Evolutionary conservation across 2,888 invertebrate species (phyloP).

Genomic region (Noctua pronuba): DNA sequence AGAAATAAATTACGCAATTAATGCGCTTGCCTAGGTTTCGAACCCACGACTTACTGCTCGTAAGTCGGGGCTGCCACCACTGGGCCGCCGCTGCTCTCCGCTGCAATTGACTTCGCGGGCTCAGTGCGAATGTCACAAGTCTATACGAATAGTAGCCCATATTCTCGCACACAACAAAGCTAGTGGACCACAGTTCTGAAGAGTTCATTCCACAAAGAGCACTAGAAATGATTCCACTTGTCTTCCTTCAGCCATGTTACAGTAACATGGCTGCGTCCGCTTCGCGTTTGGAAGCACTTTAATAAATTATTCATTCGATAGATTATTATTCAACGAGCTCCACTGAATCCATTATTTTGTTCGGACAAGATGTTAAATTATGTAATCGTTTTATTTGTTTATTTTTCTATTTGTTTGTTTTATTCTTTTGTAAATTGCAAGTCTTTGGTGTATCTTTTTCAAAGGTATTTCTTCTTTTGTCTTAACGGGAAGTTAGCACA

Average conservation of each 20-base stretch:
- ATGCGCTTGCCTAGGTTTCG: too few species aligned
- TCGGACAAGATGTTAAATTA: slow-evolving; percentile 44
- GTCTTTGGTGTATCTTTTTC: not conserved
- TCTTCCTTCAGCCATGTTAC: slow-evolving; percentile 13
- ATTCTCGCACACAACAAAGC: not conserved
- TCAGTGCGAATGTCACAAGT: not conserved
- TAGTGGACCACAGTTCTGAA: not conserved
- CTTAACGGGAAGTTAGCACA: not conserved
- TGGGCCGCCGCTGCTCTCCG: too few species aligned
- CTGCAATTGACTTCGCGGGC: too few species aligned
- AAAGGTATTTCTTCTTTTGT: not conserved
- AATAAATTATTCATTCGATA: slow-evolving; percentile 54
- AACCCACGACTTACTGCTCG: too few species aligned
- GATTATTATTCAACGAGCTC: slow-evolving; percentile 56
- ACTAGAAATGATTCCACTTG: slow-evolving; percentile 10
- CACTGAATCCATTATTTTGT: slow-evolving; percentile 52
- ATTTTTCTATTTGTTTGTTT: slow-evolving; percentile 11
- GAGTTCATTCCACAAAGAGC: slow-evolving; percentile 23
- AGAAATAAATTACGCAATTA: too few species aligned
- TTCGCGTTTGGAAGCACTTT: slow-evolving; percentile 14
- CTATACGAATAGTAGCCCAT: not conserved
- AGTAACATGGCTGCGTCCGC: slow-evolving; percentile 4
- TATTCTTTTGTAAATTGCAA: not conserved
- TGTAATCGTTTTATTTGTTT: slow-evolving; percentile 40
- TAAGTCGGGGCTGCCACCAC: too few species aligned